Percentiles rank a stretch among this genome's conserved stretches.
Evolutionary conservation across 1,140 invertebrate species (phyloP).

Genomic region (Pogonomyrmex californicus): DNA sequence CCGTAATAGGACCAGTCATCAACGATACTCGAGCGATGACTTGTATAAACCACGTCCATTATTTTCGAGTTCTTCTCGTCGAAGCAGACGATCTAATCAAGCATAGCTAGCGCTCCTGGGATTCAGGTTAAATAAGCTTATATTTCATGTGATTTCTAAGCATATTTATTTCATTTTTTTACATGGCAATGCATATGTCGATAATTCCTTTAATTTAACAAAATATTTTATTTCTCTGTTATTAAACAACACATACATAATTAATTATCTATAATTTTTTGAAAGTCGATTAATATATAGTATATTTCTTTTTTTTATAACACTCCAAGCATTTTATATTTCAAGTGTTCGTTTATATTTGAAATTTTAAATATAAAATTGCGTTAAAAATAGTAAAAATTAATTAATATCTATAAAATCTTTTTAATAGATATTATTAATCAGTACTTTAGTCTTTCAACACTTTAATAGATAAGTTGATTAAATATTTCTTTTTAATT

Average conservation of each 20-base stretch:
- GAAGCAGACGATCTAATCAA: slow-evolving; percentile 85
- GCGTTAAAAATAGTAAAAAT: neutral
- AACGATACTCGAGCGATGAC: slow-evolving; percentile 90
- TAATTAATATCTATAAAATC: slow-evolving; percentile 8
- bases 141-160: slow-evolving; percentile 55
- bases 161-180: slow-evolving; percentile 5
- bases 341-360: neutral
- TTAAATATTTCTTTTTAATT: neutral
- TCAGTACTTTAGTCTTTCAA: neutral
- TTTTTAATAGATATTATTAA: neutral
- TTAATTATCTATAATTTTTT: neutral
- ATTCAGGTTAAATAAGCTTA: slow-evolving; percentile 72
- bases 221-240: slow-evolving; percentile 49
- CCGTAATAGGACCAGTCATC: slow-evolving; percentile 86
- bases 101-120: slow-evolving; percentile 80
- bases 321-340: neutral
- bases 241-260: neutral
- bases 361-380: slow-evolving; percentile 9
- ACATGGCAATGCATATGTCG: slow-evolving; percentile 8
- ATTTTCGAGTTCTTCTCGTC: slow-evolving; percentile 86
- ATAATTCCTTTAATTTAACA: slow-evolving; percentile 38
- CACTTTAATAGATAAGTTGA: neutral
- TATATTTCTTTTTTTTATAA: neutral
- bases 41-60: slow-evolving; percentile 90
- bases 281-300: neutral